phyloP scores from a whole-genome alignment of 2,797 vertebrate genomes.

The Rhinogobio ventralis region DNA sequence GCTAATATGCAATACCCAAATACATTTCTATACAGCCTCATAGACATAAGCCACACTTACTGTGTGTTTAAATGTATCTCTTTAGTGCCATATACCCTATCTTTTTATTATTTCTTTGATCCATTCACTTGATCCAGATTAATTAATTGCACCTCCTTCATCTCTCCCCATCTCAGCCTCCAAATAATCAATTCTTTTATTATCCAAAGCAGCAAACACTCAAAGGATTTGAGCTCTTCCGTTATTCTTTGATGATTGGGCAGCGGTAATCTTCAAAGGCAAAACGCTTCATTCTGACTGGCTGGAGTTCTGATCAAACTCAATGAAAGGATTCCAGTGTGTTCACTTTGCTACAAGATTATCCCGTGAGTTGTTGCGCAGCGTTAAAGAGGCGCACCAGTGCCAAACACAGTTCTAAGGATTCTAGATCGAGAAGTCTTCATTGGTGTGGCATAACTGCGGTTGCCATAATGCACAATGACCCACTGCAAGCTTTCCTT shows the following conservation, averaged over 20 bases:
- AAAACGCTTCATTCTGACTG: conserved; percentile 99
- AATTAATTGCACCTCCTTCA: conserved; percentile 99
- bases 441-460: conserved; percentile 85
- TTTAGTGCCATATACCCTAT: neutral
- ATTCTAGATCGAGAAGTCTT: neutral
- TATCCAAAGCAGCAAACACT: conserved; percentile 97
- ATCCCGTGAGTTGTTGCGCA: conserved; percentile 35
- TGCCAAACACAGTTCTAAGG: conserved; percentile 54
- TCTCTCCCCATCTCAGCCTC: conserved; percentile 98
- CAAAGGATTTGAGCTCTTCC: conserved; percentile 99
- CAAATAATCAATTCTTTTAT: conserved; percentile 99
- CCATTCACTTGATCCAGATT: conserved; percentile 99
- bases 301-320: conserved; percentile 99
- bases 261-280: conserved; percentile 99
- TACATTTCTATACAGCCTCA: neutral
- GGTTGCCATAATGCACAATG: conserved; percentile 91
- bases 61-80: neutral
- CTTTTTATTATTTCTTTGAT: conserved; percentile 73
- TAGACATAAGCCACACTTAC: neutral
- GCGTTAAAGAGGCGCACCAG: neutral
- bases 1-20: neutral
- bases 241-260: conserved; percentile 99
- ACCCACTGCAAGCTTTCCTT: conserved; percentile 93
- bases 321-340: conserved; percentile 96
- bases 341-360: conserved; percentile 88